Conservation (phyloP, 2,888 invertebrate species). For the Microctonus hyperodae region DNA sequence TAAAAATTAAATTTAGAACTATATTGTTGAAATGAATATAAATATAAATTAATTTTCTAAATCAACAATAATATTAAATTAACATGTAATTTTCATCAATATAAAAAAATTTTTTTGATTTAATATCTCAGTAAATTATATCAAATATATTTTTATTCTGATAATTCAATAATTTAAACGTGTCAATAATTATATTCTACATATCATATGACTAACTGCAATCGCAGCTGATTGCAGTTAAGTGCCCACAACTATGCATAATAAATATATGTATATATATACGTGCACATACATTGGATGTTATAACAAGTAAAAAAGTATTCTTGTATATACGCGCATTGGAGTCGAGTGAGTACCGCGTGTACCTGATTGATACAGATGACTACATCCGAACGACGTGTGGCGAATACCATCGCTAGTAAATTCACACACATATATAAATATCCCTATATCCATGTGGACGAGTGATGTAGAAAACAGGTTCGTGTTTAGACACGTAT, state of each 20-base stretch:
- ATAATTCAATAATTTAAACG: constrained; percentile 46
- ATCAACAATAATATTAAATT: no score
- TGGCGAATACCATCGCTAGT: constrained; percentile 41
- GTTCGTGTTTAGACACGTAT: constrained; percentile 38
- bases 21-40: no score
- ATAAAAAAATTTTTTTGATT: no score
- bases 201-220: constrained; percentile 40
- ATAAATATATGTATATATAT: no score
- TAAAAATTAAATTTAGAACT: no score
- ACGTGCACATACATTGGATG: constrained; percentile 14
- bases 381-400: constrained; percentile 51
- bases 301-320: constrained; percentile 17
- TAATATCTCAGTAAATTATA: no score
- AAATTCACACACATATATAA: constrained; percentile 9
- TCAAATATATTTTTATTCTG: constrained; percentile 32
- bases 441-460: no score
- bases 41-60: no score
- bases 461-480: constrained; percentile 44
- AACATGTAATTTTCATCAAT: no score
- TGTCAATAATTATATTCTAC: constrained; percentile 49
- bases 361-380: constrained; percentile 54
- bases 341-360: constrained; percentile 24
- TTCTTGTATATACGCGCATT: constrained; percentile 26
- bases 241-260: constrained; percentile 34
- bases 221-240: constrained; percentile 50